Percentiles rank a stretch among this genome's conserved stretches.
These are phyloP conservation scores for Rhombomys opimus DNA, from an alignment of 2,113 vertebrate species.

Conservation along the genomic window DNA sequence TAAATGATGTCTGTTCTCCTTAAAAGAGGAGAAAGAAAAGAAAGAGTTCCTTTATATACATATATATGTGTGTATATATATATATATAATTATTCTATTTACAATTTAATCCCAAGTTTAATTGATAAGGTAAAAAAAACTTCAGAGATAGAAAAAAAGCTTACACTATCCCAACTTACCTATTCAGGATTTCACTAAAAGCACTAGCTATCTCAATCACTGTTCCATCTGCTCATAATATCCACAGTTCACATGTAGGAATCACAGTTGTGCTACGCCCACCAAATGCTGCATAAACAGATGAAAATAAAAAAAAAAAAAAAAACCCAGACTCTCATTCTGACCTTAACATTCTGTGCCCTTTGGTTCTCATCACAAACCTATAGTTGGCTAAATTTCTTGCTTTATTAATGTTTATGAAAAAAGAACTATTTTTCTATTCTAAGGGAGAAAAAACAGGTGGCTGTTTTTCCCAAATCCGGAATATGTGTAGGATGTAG, in stretches of 20 bases:
- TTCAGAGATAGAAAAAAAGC: slow-evolving; percentile 10
- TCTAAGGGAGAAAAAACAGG: slow-evolving; percentile 56
- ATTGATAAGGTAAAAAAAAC: slow-evolving; percentile 28
- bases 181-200: not conserved
- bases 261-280: not conserved
- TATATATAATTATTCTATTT: not conserved
- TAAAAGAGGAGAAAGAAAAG: not conserved
- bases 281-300: not conserved
- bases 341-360: not conserved
- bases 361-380: slow-evolving; percentile 43
- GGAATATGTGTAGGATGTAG: slow-evolving; percentile 59
- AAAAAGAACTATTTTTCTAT: slow-evolving; percentile 46
- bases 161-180: slow-evolving; percentile 28
- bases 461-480: slow-evolving; percentile 66
- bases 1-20: not conserved
- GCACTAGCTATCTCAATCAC: not conserved
- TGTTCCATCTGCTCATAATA: not conserved
- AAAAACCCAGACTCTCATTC: slow-evolving; percentile 45
- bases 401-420: slow-evolving; percentile 34
- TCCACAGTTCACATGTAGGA: slow-evolving; percentile 26
- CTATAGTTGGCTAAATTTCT: slow-evolving; percentile 49
- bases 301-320: slow-evolving; percentile 60
- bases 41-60: not conserved
- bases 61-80: not conserved
- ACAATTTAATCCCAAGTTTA: slow-evolving; percentile 22